A percentile compares a stretch with the other conserved stretches of the same genome.
Conservation (phyloP, 1,140 invertebrate species). For the Halyomorpha halys region DNA sequence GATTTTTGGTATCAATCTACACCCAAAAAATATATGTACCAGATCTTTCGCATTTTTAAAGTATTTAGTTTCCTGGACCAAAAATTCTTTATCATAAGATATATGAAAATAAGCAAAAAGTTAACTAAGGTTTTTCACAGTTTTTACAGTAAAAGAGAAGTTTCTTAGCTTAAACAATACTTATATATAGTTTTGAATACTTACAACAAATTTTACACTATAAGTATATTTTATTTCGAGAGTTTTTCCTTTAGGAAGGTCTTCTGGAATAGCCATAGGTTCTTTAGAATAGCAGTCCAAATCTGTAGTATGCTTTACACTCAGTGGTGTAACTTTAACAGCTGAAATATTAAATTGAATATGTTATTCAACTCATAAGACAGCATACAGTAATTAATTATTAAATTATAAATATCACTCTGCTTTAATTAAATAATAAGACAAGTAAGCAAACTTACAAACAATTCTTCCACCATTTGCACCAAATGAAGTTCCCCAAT, state of each 20-base stretch:
- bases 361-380: background rate
- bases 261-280: slow-evolving; percentile 55
- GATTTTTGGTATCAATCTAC: too few relatives aligned
- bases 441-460: slow-evolving; percentile 38
- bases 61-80: too few relatives aligned
- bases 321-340: slow-evolving; percentile 66
- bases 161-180: too few relatives aligned
- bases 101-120: too few relatives aligned
- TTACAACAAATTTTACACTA: slow-evolving; percentile 66
- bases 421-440: background rate
- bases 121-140: too few relatives aligned
- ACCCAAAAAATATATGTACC: too few relatives aligned
- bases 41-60: too few relatives aligned
- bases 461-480: slow-evolving; percentile 84
- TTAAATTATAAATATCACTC: slow-evolving; percentile 15
- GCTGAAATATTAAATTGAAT: slow-evolving; percentile 35
- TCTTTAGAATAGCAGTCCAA: slow-evolving; percentile 45
- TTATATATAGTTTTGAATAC: slow-evolving; percentile 30
- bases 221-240: slow-evolving; percentile 78
- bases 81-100: too few relatives aligned
- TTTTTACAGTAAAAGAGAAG: too few relatives aligned
- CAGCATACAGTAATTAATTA: background rate
- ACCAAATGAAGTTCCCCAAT: slow-evolving; percentile 67
- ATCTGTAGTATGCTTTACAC: slow-evolving; percentile 52
- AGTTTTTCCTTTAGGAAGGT: slow-evolving; percentile 41